Evolutionary conservation across 92 coral and sea anemone species (phyloP), one percentile per base, ranked within the genome.

Genomic region (Micromussa lordhowensis): DNA sequence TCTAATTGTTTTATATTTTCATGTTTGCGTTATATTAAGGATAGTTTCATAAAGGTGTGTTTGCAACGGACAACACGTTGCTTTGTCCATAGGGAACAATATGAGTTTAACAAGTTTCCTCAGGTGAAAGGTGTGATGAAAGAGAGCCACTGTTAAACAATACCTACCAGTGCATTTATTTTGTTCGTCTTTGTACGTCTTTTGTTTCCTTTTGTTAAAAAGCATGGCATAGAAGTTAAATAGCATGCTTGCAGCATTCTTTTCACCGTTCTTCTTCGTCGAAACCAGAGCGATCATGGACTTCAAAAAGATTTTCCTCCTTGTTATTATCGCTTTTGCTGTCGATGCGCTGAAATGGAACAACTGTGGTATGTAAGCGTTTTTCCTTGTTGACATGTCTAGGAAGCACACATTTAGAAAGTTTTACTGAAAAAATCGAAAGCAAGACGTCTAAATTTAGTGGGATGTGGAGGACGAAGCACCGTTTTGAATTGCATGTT

Each of bases 321-420:
- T 92, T 31, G 54, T 68, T 68, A 36, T 80, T n/a, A 80, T 86
- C 35, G 84, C 82, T 63, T 84, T 92, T 75, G 94, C 90, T 17
- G 94, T 71, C 30, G 86, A 88, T 66, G 94, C 94, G 24, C 61
- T 92, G 31, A 8, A 32, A 16, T 92, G 92, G 94, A 92, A 88
- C n/a, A 88, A 88, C 38, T 92, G 94, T 53, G 94, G 94, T 92
- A 88, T 80, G 94, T 28, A 36, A 1, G 55, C 14, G 22, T n/a
- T 81, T 18, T n/a, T 36, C 13, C 3, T 61, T 55, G 11, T 71
- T 29, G 16, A 21, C 32, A 7, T 69, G 24, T 13, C 18, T 69
- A 13, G 19, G 75, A 69, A 11, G 64, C 64, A 18, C 13, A 15
- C 22, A 19, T 55, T 16, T 19, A 51, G 3, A 51, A 51, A 51